Conservation (phyloP, 1,140 invertebrate species). For the Drosophila orosa region DNA sequence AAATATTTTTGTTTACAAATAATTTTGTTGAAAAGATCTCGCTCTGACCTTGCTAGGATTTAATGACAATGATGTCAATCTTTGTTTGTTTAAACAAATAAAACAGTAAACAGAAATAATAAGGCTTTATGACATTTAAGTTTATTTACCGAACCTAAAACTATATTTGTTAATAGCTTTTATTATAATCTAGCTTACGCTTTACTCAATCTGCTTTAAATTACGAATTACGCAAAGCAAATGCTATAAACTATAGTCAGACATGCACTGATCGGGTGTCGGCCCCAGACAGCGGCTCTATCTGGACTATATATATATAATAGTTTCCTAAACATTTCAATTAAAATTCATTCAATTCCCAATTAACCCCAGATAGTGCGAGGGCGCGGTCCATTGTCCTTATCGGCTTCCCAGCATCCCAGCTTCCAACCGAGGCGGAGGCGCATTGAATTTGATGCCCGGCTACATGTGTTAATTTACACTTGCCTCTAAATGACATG, state of each 20-base stretch:
- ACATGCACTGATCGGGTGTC: constrained; percentile 18
- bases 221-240: background rate
- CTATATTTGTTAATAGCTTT: background rate
- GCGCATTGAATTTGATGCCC: constrained; percentile 61
- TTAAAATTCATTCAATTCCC: constrained; percentile 20
- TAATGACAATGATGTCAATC: background rate
- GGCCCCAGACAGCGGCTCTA: background rate
- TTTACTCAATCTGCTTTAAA: background rate
- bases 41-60: background rate
- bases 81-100: background rate
- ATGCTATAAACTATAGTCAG: background rate
- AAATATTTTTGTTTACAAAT: background rate
- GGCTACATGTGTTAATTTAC: constrained; percentile 63
- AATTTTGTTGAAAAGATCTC: background rate
- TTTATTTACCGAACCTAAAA: too few relatives aligned
- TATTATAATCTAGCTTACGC: background rate
- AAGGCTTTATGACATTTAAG: too few relatives aligned
- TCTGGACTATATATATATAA: constrained; percentile 5
- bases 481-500: constrained; percentile 47
- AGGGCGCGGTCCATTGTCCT: constrained; percentile 29
- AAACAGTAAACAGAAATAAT: background rate
- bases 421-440: background rate
- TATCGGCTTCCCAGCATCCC: constrained; percentile 56
- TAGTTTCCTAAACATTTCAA: constrained; percentile 38
- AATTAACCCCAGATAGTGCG: constrained; percentile 32